Base-by-base conservation (phyloP, 2,113 vertebrate species). In the Pterophyllum scalare region DNA sequence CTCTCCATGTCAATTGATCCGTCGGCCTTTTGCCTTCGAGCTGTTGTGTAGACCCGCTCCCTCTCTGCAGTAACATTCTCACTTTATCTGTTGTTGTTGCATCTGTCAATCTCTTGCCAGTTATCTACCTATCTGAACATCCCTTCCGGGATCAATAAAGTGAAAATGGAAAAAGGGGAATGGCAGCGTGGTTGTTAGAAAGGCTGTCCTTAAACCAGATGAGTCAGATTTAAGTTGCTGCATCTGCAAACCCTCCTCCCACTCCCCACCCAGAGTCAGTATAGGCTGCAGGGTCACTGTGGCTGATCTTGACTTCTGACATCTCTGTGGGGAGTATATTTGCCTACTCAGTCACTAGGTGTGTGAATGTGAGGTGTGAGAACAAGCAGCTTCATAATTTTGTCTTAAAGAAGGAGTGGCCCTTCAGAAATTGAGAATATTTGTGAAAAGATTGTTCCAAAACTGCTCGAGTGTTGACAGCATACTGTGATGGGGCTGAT, bases 271-370 rank as follows among this genome's bases (percentile, higher is more conserved):
- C 80, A 12, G 49, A 75, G 67, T 83, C 80, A 56, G 31, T 49
- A 64, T 75, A 80, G 65, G 14, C 74, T 26, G 38, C 75, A 62
- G 79, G 77, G 75, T 81, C 79, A 62, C 33, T 76, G 60, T 58
- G 79, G 83, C 86, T 84, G 85, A 84, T 67, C 57, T 79, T 88
- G 88, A 89, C 85, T 83, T 88, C 79, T 86, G 64, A 85, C 72
- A 85, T 79, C 59, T 28, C 24, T 7, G 31, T 82, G 24, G 76
- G 19, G 17, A 76, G 75, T 82, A 49, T 33, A 79, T 60, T 79
- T 86, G 49, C 84, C 82, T 74, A 72, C 79, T 89, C 43, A 86
- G 70, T 86, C 76, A 70, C 62, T 76, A 17, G 43, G 9, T 61
- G 11, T 79, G 67, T 86, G 72, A 87, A 54, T 67, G 3, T n/a